These are phyloP conservation scores for Platycercus adscitus DNA, from an alignment of 2,113 vertebrate genomes.

Conservation along the genomic window DNA sequence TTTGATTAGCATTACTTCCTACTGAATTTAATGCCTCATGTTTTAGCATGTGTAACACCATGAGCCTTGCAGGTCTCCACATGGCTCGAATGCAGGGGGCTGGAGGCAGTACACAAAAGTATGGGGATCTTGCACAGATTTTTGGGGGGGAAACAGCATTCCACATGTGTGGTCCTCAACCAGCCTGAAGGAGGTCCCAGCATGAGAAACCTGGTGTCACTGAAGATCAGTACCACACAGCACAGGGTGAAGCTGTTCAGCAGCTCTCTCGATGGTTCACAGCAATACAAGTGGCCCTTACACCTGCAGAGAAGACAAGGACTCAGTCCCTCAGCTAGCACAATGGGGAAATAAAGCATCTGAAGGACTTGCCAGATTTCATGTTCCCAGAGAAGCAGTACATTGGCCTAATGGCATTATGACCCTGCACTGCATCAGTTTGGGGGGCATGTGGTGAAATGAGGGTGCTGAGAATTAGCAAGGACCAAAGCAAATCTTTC, in stretches of 20 bases:
- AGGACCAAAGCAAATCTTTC: not conserved
- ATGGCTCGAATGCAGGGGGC: not conserved
- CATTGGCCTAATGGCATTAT: not conserved
- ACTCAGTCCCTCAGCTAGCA: not conserved
- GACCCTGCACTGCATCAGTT: not conserved
- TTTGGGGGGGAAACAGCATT: not conserved
- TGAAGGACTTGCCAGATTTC: not conserved
- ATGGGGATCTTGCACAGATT: accelerated
- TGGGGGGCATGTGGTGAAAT: not conserved
- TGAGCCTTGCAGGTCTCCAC: not conserved
- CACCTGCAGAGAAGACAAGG: not conserved
- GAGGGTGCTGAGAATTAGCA: not conserved
- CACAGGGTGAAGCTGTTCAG: not conserved
- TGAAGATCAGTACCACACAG: not conserved
- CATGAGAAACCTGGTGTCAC: not conserved
- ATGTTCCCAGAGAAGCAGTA: not conserved
- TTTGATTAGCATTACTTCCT: not conserved
- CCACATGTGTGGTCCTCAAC: not conserved
- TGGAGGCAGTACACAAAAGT: not conserved
- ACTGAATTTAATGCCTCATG: not conserved
- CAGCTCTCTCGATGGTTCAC: not conserved
- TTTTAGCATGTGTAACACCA: not conserved
- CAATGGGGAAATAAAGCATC: not conserved
- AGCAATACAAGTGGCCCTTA: not conserved
- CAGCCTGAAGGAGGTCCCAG: not conserved